Evolutionary conservation across 2,797 vertebrate genomes (phyloP).

Genomic region (Spinus pinus): DNA sequence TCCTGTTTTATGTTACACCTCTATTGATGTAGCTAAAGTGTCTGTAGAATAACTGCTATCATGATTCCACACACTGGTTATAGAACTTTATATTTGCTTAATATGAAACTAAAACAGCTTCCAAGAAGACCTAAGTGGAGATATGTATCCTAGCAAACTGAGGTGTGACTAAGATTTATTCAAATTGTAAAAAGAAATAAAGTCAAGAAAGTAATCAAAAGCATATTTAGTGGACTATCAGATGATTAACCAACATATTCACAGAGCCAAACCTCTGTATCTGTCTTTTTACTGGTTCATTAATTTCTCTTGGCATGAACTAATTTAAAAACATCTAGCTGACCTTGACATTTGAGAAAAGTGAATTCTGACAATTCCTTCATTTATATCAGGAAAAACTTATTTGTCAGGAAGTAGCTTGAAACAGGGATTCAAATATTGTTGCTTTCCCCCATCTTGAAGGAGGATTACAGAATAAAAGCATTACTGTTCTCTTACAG

Average conservation of each 20-base stretch:
- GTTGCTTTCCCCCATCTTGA: rapidly evolving
- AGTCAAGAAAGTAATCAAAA: constrained; percentile 8
- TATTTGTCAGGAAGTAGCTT: background rate
- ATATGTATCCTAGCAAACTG: background rate
- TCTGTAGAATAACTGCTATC: background rate
- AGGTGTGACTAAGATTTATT: background rate
- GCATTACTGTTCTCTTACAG: background rate
- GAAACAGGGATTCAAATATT: background rate
- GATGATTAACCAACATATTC: constrained; percentile 1
- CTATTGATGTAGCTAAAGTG: background rate
- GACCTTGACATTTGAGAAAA: constrained; percentile 38
- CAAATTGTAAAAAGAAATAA: background rate
- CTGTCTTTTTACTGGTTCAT: background rate
- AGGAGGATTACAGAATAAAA: background rate
- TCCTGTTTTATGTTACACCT: background rate
- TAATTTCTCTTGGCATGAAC: constrained; percentile 20
- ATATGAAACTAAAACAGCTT: background rate
- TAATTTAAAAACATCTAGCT: constrained; percentile 14
- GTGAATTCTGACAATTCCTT: background rate
- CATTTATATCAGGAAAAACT: background rate
- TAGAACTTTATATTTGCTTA: background rate
- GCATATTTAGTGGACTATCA: background rate
- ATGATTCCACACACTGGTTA: background rate
- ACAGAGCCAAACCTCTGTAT: background rate
- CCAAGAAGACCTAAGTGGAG: background rate